These are phyloP conservation scores for Carabus problematicus DNA, from an alignment of 2,888 invertebrate genomes.

Conservation along the genomic window DNA sequence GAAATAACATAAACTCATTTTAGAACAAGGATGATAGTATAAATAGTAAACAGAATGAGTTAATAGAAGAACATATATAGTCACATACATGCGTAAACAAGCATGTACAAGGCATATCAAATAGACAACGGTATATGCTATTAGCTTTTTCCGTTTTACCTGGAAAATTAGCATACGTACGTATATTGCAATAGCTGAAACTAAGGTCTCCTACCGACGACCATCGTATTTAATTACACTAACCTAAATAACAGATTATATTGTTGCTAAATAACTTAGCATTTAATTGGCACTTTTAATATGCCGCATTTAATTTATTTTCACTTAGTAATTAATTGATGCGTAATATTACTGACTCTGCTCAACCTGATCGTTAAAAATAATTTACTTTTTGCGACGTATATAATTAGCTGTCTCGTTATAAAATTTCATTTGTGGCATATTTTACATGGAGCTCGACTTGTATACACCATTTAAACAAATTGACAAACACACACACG, in stretches of 20 bases:
- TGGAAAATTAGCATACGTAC: slow-evolving; percentile 11
- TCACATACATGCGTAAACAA: not conserved
- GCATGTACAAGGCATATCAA: slow-evolving; percentile 2
- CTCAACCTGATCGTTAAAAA: slow-evolving; percentile 17
- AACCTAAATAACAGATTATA: slow-evolving; percentile 21
- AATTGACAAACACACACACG: not conserved
- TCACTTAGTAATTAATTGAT: slow-evolving; percentile 22
- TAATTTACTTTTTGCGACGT: slow-evolving; percentile 14
- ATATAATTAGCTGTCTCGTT: slow-evolving; percentile 13
- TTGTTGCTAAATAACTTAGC: slow-evolving; percentile 20
- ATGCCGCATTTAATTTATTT: slow-evolving; percentile 1
- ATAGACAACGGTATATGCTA: not conserved
- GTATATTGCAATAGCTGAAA: not conserved
- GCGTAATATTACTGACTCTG: slow-evolving; percentile 5
- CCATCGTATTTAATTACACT: slow-evolving; percentile 16
- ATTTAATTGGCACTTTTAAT: slow-evolving; percentile 16
- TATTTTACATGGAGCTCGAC: slow-evolving; percentile 7
- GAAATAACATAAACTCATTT: not conserved
- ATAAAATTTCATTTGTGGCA: slow-evolving; percentile 17
- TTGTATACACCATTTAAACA: not conserved
- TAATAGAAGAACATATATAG: too few relatives aligned
- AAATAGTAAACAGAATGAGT: too few relatives aligned
- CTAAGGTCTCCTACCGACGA: not conserved
- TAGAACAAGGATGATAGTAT: not conserved
- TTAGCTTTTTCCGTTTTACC: slow-evolving; percentile 14